These are phyloP conservation scores for Halesus radiatus DNA, from an alignment of 1,140 invertebrate genomes.

Conservation along the genomic window DNA sequence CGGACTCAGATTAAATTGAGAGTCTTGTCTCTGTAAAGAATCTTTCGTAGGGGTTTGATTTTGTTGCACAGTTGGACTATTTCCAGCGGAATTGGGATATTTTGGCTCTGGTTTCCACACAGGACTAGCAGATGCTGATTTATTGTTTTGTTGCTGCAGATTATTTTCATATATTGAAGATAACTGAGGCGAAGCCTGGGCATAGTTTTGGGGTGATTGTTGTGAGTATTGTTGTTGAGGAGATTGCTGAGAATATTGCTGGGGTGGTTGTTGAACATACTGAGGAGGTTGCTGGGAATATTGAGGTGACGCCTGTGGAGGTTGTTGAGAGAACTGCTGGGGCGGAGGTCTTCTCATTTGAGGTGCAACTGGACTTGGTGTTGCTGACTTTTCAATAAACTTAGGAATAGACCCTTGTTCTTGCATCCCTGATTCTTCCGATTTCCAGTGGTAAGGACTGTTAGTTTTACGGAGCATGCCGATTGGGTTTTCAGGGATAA, in stretches of 20 bases:
- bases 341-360: conserved; percentile 61
- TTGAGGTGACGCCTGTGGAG: conserved; percentile 58
- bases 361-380: conserved; percentile 66
- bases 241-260: conserved; percentile 15
- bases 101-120: conserved; percentile 67
- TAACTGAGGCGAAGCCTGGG: conserved; percentile 44
- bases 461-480: conserved; percentile 70
- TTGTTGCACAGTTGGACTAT: conserved; percentile 34
- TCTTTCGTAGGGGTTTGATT: conserved; percentile 64
- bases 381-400: conserved; percentile 63
- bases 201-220: background rate
- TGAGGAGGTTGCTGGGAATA: conserved; percentile 57
- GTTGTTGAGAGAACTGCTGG: conserved; percentile 61
- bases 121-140: conserved; percentile 65
- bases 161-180: conserved; percentile 56
- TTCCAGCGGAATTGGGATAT: conserved; percentile 58
- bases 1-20: conserved; percentile 67
- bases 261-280: conserved; percentile 60
- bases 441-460: conserved; percentile 70
- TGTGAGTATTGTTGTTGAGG: conserved; percentile 18
- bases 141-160: conserved; percentile 63
- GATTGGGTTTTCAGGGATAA: conserved; percentile 78
- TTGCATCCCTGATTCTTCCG: conserved; percentile 64
- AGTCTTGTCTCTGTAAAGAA: conserved; percentile 66
- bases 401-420: conserved; percentile 65